A percentile compares a stretch with the other conserved stretches of the same genome.
Evolutionary conservation across 2,888 invertebrate species (phyloP).

Genomic region (Eupithecia abbreviata): DNA sequence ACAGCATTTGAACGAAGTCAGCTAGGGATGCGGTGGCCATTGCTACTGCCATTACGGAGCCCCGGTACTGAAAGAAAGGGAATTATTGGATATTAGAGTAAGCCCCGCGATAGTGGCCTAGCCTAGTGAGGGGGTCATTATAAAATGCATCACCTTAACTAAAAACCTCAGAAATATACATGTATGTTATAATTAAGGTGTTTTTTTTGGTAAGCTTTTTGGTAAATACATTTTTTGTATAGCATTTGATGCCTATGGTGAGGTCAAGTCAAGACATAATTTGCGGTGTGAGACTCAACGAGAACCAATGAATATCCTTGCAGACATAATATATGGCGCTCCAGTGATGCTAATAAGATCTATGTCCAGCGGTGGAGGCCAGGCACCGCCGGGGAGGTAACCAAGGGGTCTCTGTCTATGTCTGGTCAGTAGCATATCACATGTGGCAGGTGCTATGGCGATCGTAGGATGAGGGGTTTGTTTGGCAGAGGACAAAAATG

Average conservation of each 20-base stretch:
- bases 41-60: slow-evolving; percentile 66
- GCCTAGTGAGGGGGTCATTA: no score
- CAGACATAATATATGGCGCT: neutral
- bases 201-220: no score
- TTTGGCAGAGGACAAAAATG: neutral
- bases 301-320: no score
- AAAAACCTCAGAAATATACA: no score
- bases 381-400: neutral
- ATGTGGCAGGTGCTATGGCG: neutral
- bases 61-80: slow-evolving; percentile 68
- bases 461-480: neutral
- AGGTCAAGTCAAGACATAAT: no score
- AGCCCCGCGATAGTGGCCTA: no score
- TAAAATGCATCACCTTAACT: no score
- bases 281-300: no score
- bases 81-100: neutral
- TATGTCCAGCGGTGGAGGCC: no score
- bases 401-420: neutral
- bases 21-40: slow-evolving; percentile 58
- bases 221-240: no score
- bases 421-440: neutral
- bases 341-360: neutral
- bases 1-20: slow-evolving; percentile 59
- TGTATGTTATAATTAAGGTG: no score
- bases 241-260: no score